Base-by-base conservation (phyloP, 2,113 vertebrate species). In the Empidonax traillii region DNA sequence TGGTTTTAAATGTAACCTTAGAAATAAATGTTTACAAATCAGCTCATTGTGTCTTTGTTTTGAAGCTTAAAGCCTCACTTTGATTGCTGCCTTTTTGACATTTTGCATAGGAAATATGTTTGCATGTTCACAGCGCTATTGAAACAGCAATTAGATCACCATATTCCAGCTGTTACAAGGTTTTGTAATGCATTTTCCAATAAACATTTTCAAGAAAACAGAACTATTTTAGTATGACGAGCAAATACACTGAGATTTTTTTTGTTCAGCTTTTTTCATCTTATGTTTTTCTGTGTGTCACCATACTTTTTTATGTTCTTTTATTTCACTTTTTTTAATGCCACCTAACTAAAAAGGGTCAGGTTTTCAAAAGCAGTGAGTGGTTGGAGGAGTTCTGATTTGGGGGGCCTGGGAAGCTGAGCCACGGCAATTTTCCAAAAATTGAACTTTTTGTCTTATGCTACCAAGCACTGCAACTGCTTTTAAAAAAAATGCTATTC, bases 61-160 rank as follows among this genome's bases (percentile, higher is more conserved):
- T 98, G 98, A 97, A 97, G 97, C 95, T 97, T 93, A 96, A 97
- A 98, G 94, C 95, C 96, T 97, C 94, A 91, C 97, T 98, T 98
- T 98, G 97, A 98, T 97, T 98, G 97, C 96, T 97, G 97, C 94
- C 97, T 98, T 98, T 98, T 97, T 98, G 98, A 98, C 97, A 98
- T 98, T 98, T 97, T 94, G 98, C 97, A 96, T 96, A 98, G 98
- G 97, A 98, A 98, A 97, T 98, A 97, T 94, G 97, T 97, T 97
- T 97, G 93, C 87, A 87, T 97, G 98, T 97, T 98, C 79, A 65
- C 94, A 96, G 52, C 44, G 69, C 97, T 97, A 97, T 86, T 97
- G 97, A 98, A 98, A 97, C 88, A 97, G 97, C 98, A 98, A 98
- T 98, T 98, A 98, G 96, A 98, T 97, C 96, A 97, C 95, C 96